Base-by-base conservation (phyloP, 2,797 vertebrate genomes). In the Phylloscopus collybita region DNA sequence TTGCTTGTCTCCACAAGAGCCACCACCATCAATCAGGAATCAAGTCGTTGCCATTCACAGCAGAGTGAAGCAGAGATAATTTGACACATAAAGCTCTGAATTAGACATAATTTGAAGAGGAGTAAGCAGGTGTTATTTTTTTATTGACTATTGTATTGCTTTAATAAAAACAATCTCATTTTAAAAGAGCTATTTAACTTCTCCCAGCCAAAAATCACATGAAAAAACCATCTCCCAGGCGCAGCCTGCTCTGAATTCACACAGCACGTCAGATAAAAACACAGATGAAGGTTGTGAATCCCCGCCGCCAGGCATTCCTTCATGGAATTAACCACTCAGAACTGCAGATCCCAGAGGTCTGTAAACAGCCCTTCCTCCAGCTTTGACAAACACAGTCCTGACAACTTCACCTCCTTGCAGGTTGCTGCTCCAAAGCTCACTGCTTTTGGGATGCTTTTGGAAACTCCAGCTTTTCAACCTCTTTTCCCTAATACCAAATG, bases 121-220 rank as follows among this genome's bases (percentile, higher is more conserved):
- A 80, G 59, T 72, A 91, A 93, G 94, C 93, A 96, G 94, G 95
- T 95, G 86, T 73, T 91, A 60, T 82, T 92, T 93, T 95, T 94
- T 84, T 81, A 94, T 93, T 26, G 60, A 78, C 47, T 61, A 91
- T 92, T 88, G 74, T 85, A 76, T 61, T 34, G 89, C 93, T 87
- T 93, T 92, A 87, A 89, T 92, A 89, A 91, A 86, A 92, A 92
- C 83, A 79, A 82, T 56, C 86, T 91, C 26, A 23, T 82, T 93
- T 82, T 50, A 26, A 89, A 94, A 87, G 72, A 91, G 65, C 53
- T 56, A 49, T 85, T 96, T 84, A 79, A 74, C 50, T 95, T 92
- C 53, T 61, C 81, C 38, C 72, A 69, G 49, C 5, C 27, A 72
- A 92, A 91, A 93, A 47, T 26, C 34, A 69, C 1, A 3, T 13